Evolutionary conservation across 2,113 vertebrate genomes (phyloP), one percentile per base, ranked within the genome.

Genomic region (Sylvilagus bachmani): DNA sequence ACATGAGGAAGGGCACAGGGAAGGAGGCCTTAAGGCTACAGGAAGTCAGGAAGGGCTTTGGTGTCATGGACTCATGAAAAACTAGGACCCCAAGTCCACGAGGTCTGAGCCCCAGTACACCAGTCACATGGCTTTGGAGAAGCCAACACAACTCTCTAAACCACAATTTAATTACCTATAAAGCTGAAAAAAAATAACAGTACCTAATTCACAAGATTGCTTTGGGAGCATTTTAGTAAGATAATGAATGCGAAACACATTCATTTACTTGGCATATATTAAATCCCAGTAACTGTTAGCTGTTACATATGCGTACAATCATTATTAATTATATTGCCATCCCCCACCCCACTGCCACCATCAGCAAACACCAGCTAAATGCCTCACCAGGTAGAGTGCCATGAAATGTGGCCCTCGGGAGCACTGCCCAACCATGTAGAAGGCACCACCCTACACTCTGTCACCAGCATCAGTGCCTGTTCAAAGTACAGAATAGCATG

Each of bases 171-270:
- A 85, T 90, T 92, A 86, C 36, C 86, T 95, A 24, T 78, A 91
- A 94, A 92, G 80, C 0, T 71, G 87, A 89, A 87, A 89, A 89
- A 55, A 86, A 94, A 86, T 71, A 89, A 74, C 38, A 96, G 71
- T 55, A 70, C 33, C 64, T 83, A 31, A 10, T 49, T 92, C 66
- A 89, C 29, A 83, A 36, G 36, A 83, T 75, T 91, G 38, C 83
- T 81, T 22, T 29, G 82, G 92, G 81, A 93, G 24, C 67, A 78
- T 85, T 89, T 58, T 82, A 92, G n/a, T 93, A 74, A 92, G 55
- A 87, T 71, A 88, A 73, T 66, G 38, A 96, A 96, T 80, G 27
- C 70, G 19, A 95, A 96, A 89, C 44, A 93, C 27, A 90, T 38
- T 58, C 82, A 79, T 90, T 92, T 87, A 67, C 16, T 64, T 81